A percentile compares a stretch with the other conserved stretches of the same genome.
These are phyloP conservation scores for Todiramphus saurophagus DNA, from an alignment of 2,113 vertebrate genomes.

Conservation along the genomic window DNA sequence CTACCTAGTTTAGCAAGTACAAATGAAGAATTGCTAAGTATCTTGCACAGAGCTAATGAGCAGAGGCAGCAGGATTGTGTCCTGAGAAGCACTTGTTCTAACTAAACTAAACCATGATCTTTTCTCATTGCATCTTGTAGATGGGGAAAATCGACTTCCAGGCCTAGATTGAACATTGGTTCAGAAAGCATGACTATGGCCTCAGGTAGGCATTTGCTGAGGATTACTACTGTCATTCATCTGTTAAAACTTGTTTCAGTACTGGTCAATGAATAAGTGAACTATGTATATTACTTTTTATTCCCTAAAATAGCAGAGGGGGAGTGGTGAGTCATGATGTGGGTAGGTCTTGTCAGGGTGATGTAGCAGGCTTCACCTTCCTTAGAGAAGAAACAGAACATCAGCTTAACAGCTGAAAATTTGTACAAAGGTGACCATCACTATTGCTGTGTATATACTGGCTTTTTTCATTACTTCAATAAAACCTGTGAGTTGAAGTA, in stretches of 20 bases:
- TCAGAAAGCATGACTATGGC: neutral
- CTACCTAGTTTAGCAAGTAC: neutral
- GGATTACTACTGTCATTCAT: rapidly evolving
- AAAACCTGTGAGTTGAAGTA: neutral
- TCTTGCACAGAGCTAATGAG: neutral
- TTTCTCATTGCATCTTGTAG: neutral
- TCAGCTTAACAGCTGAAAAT: neutral
- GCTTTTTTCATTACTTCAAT: neutral
- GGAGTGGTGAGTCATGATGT: neutral
- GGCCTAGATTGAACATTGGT: neutral
- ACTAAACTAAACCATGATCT: neutral
- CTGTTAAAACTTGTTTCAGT: neutral
- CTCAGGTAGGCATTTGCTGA: neutral
- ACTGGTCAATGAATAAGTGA: neutral
- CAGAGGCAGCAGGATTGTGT: neutral
- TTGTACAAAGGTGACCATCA: neutral
- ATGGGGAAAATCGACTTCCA: neutral
- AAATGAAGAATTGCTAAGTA: neutral
- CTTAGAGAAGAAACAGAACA: neutral
- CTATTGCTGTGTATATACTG: neutral
- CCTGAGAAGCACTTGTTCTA: neutral
- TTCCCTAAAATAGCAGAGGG: neutral
- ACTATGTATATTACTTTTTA: neutral
- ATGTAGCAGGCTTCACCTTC: neutral
- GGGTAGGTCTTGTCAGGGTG: neutral